A percentile compares a stretch with the other conserved stretches of the same genome.
These are phyloP conservation scores for Gasterosteus nipponicus DNA, from an alignment of 2,113 vertebrate species.

Conservation along the genomic window DNA sequence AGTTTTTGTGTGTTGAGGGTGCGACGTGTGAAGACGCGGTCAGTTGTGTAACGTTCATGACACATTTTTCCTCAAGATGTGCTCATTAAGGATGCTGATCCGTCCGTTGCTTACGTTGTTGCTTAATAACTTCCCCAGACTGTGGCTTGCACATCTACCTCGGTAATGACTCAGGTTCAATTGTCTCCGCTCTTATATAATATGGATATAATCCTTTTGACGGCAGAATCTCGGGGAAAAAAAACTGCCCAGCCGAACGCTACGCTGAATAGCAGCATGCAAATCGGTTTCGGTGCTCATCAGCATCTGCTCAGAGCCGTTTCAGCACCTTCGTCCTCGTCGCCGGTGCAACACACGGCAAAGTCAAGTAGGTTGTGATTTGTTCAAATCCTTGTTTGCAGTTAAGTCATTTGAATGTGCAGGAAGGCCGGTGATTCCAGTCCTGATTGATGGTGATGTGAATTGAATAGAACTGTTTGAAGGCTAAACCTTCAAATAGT, in stretches of 20 bases:
- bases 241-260: conserved; percentile 8
- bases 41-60: conserved; percentile 13
- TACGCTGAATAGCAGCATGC: conserved; percentile 21
- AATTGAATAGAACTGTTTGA: not conserved
- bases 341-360: not conserved
- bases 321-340: conserved; percentile 6
- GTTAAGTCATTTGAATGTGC: conserved; percentile 21
- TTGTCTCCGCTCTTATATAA: conserved; percentile 53
- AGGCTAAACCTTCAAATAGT: not conserved
- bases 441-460: not conserved
- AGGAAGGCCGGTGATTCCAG: not conserved
- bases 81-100: conserved; percentile 56
- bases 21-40: not conserved
- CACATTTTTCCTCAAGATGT: conserved; percentile 17
- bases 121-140: conserved; percentile 51
- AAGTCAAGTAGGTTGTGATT: conserved; percentile 13
- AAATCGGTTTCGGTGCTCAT: conserved; percentile 42
- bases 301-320: conserved; percentile 36
- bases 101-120: conserved; percentile 46
- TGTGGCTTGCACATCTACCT: conserved; percentile 38
- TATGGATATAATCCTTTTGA: conserved; percentile 37
- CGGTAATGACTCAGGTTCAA: conserved; percentile 55
- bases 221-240: conserved; percentile 25
- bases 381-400: conserved; percentile 6
- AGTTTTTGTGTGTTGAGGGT: conserved; percentile 14